Base-by-base conservation (phyloP, 1,140 invertebrate genomes). In the Diprion similis region DNA sequence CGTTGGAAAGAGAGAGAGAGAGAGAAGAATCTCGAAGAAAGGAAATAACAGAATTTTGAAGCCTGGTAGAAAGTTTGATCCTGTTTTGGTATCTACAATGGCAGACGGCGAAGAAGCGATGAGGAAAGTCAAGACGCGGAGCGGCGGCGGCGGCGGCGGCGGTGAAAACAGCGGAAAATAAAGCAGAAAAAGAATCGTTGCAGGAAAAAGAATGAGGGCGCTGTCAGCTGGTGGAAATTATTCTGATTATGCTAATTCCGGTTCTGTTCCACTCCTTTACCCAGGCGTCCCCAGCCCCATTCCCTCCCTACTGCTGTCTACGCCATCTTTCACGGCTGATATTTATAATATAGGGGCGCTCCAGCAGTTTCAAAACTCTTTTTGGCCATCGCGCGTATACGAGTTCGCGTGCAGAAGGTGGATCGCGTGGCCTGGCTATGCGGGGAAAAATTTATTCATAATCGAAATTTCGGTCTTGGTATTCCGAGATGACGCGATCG, bases 191-290 rank as follows among this genome's bases (percentile, higher is more conserved):
- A 86, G 84, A 84, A 87, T 87, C 84, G 85, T 83, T 81, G 86
- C 81, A 78, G 85, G 85, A 85, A 87, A 88, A 87, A 88, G 84
- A 88, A 89, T 85, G 86, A 87, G 85, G 85, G 85, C 84, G 86
- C 86, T 88, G 87, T 89, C 87, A 89, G 86, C 87, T 89, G 87
- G 86, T 86, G 85, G 86, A 87, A 88, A 89, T 89, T 88, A 89
- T 89, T 89, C 87, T 89, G 87, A 89, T 89, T 89, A 88, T 89
- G 88, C 88, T 89, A 89, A 89, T 89, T 89, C 85, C 84, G 83
- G 85, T 86, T 88, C 86, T 88, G 86, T 88, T 88, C 86, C 86
- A 87, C 87, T 88, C 87, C 85, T 87, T 87, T 87, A 87, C 85
- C 86, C 85, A 84, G 79, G 78, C 83, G 80, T 79, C 81, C 81